Base-by-base conservation (phyloP, 1,140 invertebrate species). In the Lordiphosa stackelbergi region DNA sequence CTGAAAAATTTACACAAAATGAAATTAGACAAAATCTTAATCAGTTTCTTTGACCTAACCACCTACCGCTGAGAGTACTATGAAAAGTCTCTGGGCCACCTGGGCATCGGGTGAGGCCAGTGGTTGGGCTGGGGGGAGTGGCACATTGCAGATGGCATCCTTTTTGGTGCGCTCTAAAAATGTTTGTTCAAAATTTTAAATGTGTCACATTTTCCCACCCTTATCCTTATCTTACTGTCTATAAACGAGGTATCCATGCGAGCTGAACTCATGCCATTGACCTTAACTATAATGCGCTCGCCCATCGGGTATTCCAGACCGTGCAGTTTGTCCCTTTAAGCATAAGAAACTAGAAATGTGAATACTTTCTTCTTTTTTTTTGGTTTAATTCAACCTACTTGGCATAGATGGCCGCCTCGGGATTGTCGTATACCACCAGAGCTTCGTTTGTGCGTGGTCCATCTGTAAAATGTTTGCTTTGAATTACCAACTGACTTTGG, bases 261-360 rank as follows among this genome's bases (percentile, higher is more conserved):
- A 10, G 85, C 63, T 9, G 77, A 85, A 36, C 77, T 87, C 81
- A 87, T 85, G 11, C 77, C 79, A 10, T 83, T 92, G 10, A 93
- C 92, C 83, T 93, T 93, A 0, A 96, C 93, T 66, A 94, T 93
- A 60, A 96, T 90, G 36, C 93, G 90, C 63, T 94, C 92, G 9
- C 95, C 95, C 24, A 93, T 93, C 0, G 95, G 95, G 89, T 95
- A 97, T 88, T 97, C 95, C 87, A 96, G 94, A 1, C 94, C 94
- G 88, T 96, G 93, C 16, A 96, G 90, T 86, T 96, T 96, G 71
- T 95, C 94, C 68, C 91, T 90, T 5, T 24, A 24, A 24, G 5
- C 22, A 24, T 24, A 24, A 24, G 22, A 24, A 24, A 24, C 22
- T 24, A 24, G 5, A 24, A 24, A 24, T 24, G 22, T 5, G 5